Evolutionary conservation across 2,797 vertebrate genomes (phyloP), one percentile per base, ranked within the genome.

Genomic region (Chloroceryle amazona): DNA sequence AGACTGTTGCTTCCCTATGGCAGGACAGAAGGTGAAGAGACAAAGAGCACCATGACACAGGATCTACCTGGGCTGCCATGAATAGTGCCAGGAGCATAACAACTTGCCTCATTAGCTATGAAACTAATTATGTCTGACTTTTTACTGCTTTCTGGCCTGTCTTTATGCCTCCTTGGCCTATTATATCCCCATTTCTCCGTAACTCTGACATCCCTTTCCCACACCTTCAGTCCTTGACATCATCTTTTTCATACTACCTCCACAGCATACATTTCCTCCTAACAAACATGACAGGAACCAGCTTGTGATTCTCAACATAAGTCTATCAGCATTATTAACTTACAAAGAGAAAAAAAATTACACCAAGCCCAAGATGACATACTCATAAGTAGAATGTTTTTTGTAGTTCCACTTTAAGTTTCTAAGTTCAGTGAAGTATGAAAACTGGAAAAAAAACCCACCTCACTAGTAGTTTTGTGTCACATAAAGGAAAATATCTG

Each of bases 1-100:
- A 37, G 37, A 31, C 11, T 37, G 46, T 55, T 0, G 0, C 63
- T 66, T 39, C 39, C n/a, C 47, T 37, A 3, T 1, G 5, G n/a
- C 33, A 74, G 7, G 35, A 74, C 37, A 63, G 35, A 62, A 70
- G 19, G 52, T 11, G n/a, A 83, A 88, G 31, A 16, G 35, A 15
- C 26, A 61, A 81, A 61, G 39, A 70, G 11, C n/a, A 62, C 2
- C 9, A 37, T 6, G 3, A 51, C 58, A 65, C 22, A 63, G 31
- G 11, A 82, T 42, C 44, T 31, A 8, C 6, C n/a, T 39, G 21
- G 35, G 33, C 55, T 60, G 57, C 44, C 31, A 52, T 1, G 3
- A 68, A 75, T 25, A 81, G 6, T 65, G 33, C 15, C 74, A 84
- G 20, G 11, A 89, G 29, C 1, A 0, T 19, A 60, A 72, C 8